Percentiles rank a stretch among this genome's conserved stretches.
These are phyloP conservation scores for Leucozona laternaria DNA, from an alignment of 2,888 invertebrate species.

Conservation along the genomic window DNA sequence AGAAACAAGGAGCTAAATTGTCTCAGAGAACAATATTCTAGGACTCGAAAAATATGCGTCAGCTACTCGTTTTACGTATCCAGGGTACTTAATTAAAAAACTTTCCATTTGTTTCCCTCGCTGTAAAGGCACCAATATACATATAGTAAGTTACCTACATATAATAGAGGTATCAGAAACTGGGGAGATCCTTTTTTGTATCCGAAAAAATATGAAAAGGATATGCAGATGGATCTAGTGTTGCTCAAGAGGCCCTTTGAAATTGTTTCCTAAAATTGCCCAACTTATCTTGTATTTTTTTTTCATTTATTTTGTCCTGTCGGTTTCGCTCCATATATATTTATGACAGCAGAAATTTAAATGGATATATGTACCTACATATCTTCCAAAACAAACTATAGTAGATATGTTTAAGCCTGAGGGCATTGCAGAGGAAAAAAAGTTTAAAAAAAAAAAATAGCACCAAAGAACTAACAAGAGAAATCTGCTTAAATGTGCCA, in stretches of 20 bases:
- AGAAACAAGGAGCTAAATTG: constrained; percentile 31
- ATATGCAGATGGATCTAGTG: constrained; percentile 40
- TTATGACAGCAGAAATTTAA: constrained; percentile 49
- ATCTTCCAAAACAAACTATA: constrained; percentile 62
- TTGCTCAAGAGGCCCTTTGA: constrained; percentile 58
- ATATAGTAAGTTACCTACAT: background rate
- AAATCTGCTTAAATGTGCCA: constrained; percentile 75
- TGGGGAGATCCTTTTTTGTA: constrained; percentile 17
- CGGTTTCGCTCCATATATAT: constrained; percentile 41
- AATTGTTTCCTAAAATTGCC: constrained; percentile 56
- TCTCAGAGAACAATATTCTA: constrained; percentile 31
- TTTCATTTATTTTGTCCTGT: constrained; percentile 20
- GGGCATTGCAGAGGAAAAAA: constrained; percentile 34
- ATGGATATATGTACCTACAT: constrained; percentile 5
- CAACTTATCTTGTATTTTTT: constrained; percentile 33
- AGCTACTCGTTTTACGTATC: constrained; percentile 23
- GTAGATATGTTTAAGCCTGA: constrained; percentile 43
- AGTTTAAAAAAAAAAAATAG: constrained; percentile 18
- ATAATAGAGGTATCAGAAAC: constrained; percentile 15
- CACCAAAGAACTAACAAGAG: constrained; percentile 58
- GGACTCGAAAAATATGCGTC: constrained; percentile 43
- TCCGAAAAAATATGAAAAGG: constrained; percentile 59
- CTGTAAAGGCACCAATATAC: background rate
- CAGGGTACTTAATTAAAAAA: constrained; percentile 53
- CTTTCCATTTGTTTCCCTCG: background rate